Base-by-base conservation (phyloP, 2,113 vertebrate genomes). In the Vidua macroura region DNA sequence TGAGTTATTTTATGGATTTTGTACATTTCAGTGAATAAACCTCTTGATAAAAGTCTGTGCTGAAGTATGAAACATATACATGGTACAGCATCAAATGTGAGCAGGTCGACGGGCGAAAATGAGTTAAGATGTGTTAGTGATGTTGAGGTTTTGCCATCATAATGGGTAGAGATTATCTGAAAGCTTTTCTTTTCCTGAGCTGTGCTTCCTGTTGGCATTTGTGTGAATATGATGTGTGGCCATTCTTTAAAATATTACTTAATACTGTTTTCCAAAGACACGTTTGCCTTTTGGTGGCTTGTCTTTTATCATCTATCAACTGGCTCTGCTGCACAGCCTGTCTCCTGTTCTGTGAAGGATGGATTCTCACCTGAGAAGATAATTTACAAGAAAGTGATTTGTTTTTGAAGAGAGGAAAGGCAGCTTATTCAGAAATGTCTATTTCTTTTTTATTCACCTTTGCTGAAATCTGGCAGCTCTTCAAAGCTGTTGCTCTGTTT, bases 151-250 rank as follows among this genome's bases (percentile, higher is more conserved):
- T 92, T 93, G 52, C 87, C 89, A 76, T 88, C 28, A 1, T 72
- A 74, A 95, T 3, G 11, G 86, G 46, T 73, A 52, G 70, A 92
- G 66, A 96, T 95, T 94, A 83, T 68, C 78, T 76, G 80, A 95
- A 96, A 94, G 76, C 80, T 79, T 89, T 95, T 90, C 92, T 93
- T 56, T 93, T 90, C 85, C 91, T 87, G 84, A 83, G 33, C 92
- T 91, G 53, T 69, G 78, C 90, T 95, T 95, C 88, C 85, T 90
- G 60, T 67, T 96, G 86, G 83, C 85, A 91, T 93, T 70, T 78
- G 64, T 68, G 88, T 82, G 80, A 75, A 70, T 96, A 76, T 73
- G 67, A 90, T 96, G 76, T 93, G 81, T 73, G 85, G 41, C 55
- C 55, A 88, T 63, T 89, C 83, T 56, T 92, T 90, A 84, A 68